A percentile compares a stretch with the other conserved stretches of the same genome.
Evolutionary conservation across 2,113 vertebrate genomes (phyloP).

Genomic region (Polyodon spathula): DNA sequence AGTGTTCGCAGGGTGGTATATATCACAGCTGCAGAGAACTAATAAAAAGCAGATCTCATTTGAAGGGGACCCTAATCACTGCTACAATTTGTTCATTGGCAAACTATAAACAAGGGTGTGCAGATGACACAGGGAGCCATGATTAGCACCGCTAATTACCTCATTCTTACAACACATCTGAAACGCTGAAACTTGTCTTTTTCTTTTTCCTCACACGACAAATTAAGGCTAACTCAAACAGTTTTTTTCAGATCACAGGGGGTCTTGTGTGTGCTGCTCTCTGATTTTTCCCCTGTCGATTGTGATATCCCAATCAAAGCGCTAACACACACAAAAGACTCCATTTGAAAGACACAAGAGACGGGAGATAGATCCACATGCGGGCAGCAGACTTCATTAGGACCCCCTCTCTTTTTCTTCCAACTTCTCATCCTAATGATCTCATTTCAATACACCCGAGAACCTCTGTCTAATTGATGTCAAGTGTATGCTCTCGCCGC

Average conservation of each 20-base stretch:
- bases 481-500: constrained; percentile 88
- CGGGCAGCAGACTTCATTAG: constrained; percentile 74
- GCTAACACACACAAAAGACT: constrained; percentile 51
- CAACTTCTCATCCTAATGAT: constrained; percentile 91
- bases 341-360: constrained; percentile 64
- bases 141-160: constrained; percentile 89
- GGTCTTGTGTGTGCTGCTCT: constrained; percentile 4
- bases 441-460: constrained; percentile 78
- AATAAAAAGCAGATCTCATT: constrained; percentile 37
- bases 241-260: too few relatives aligned
- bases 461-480: constrained; percentile 90
- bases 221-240: constrained; percentile 43
- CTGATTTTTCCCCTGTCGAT: constrained; percentile 49
- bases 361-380: constrained; percentile 57
- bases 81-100: constrained; percentile 92
- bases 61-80: constrained; percentile 84
- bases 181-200: too few relatives aligned
- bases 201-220: constrained; percentile 20
- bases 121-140: constrained; percentile 68
- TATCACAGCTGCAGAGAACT: constrained; percentile 19
- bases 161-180: constrained; percentile 67
- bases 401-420: constrained; percentile 35
- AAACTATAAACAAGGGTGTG: constrained; percentile 85
- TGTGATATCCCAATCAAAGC: constrained; percentile 68
- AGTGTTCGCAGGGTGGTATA: neutral